Evolutionary conservation across 2,888 invertebrate genomes (phyloP).

Genomic region (Epistrophe grossulariae): DNA sequence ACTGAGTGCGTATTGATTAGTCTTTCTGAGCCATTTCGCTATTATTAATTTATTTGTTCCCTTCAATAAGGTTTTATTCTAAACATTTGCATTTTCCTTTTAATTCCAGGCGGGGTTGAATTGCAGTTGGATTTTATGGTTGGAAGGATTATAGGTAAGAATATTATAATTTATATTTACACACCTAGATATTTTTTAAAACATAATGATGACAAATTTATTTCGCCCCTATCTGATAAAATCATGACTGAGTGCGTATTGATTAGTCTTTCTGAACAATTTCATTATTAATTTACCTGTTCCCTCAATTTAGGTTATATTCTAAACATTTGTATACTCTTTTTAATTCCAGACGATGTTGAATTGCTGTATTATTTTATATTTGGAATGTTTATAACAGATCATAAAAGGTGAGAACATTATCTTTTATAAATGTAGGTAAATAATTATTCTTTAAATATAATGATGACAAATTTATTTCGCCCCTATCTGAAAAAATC

Average conservation of each 20-base stretch:
- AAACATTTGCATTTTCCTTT: neutral
- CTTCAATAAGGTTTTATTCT: neutral
- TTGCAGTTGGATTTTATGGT: neutral
- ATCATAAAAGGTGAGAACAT: neutral
- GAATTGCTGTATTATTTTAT: neutral
- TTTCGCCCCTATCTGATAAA: constrained; percentile 81
- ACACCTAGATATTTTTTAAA: no score
- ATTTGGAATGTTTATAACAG: neutral
- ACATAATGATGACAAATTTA: constrained; percentile 75
- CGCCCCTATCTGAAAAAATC: constrained; percentile 80
- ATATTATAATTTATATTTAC: neutral
- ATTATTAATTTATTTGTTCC: neutral
- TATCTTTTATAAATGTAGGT: neutral
- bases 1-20: constrained; percentile 80
- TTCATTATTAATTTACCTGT: no score
- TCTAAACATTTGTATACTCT: neutral
- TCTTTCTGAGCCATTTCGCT: constrained; percentile 77
- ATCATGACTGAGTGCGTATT: constrained; percentile 78
- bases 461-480: constrained; percentile 77
- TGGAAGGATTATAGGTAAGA: neutral
- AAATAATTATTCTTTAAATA: no score
- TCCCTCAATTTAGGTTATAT: neutral
- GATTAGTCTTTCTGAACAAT: constrained; percentile 80
- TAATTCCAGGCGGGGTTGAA: neutral
- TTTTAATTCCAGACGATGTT: neutral